These are phyloP conservation scores for Spinibarbus caldwelli DNA, from an alignment of 2,797 vertebrate genomes.

Conservation along the genomic window DNA sequence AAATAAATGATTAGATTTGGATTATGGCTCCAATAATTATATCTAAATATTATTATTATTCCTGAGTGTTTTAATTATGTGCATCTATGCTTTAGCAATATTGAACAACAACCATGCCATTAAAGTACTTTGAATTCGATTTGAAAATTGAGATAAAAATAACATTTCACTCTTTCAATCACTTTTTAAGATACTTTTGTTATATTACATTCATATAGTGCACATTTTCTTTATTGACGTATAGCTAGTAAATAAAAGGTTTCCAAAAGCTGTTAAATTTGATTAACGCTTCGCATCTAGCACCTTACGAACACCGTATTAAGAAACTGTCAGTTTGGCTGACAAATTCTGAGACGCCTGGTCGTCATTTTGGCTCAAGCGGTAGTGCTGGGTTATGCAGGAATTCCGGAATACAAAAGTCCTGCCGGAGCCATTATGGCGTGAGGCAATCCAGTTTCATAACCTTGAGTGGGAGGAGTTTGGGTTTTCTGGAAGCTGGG, in stretches of 20 bases:
- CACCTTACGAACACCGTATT: conserved; percentile 39
- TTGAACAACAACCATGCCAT: neutral
- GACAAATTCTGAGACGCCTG: conserved; percentile 24
- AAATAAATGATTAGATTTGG: neutral
- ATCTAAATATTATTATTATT: neutral
- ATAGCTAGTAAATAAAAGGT: neutral
- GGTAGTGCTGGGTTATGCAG: neutral
- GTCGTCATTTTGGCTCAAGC: conserved; percentile 75
- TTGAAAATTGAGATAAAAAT: neutral
- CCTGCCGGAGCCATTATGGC: conserved; percentile 75
- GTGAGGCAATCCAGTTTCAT: conserved; percentile 72
- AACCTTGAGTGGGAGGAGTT: conserved; percentile 75
- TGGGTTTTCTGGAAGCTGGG: conserved; percentile 72
- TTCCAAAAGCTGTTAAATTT: conserved; percentile 1
- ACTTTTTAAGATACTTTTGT: neutral
- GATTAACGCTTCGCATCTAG: conserved; percentile 40
- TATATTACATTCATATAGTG: neutral
- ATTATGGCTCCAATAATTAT: neutral
- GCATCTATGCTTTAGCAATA: neutral
- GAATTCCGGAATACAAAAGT: conserved; percentile 44
- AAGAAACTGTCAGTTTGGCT: conserved; percentile 63
- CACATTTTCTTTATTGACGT: neutral
- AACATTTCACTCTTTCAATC: neutral
- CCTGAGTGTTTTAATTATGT: neutral
- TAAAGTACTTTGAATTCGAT: neutral